Base-by-base conservation (phyloP, 2,797 vertebrate genomes). In the Takifugu rubripes region DNA sequence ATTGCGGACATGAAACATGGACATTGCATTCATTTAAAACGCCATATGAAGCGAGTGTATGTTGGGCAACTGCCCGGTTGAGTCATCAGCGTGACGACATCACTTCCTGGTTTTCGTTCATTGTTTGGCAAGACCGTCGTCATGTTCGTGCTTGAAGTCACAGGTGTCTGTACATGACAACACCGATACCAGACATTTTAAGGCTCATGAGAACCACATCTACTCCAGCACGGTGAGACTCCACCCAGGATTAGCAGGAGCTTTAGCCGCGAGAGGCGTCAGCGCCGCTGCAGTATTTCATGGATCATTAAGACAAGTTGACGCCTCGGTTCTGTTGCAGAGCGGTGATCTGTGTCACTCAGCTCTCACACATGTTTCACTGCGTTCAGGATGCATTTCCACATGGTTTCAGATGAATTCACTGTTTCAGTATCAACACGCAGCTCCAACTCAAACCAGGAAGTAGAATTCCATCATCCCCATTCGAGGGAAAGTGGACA, bases 31-130 rank as follows among this genome's bases (percentile, higher is more conserved):
- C 27, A 5, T 29, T 7, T 29, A 4, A 29, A 40, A 2, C 36
- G 2, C 43, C 17, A 44, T n/a, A 44, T 44, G 68, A 57, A 42
- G 0, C 4, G 3, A 25, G 59, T 12, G 53, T 26, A 33, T 52
- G 70, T 75, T 55, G 12, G 44, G 68, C 42, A 68, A 73, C 26
- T 3, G 51, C 33, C 11, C 24, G 14, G 17, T 6, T 81, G 81
- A 84, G 54, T 78, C 76, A 79, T 54, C 0, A 5, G 11, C 21
- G 21, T 48, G 49, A 14, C 4, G 36, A 14, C 36, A 40, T 40
- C 36, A 40, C 36, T 40, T 14, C 36, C 36, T 40, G 12, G 36
- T 14, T 40, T 14, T 40, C 36, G 3, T 40, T 40, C 36, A 40
- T 40, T 40, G 36, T 46, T 46, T 21, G 14, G 16, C 43, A 46